Base-by-base conservation (phyloP, 2,888 invertebrate species). In the Xanthorhoe designata region DNA sequence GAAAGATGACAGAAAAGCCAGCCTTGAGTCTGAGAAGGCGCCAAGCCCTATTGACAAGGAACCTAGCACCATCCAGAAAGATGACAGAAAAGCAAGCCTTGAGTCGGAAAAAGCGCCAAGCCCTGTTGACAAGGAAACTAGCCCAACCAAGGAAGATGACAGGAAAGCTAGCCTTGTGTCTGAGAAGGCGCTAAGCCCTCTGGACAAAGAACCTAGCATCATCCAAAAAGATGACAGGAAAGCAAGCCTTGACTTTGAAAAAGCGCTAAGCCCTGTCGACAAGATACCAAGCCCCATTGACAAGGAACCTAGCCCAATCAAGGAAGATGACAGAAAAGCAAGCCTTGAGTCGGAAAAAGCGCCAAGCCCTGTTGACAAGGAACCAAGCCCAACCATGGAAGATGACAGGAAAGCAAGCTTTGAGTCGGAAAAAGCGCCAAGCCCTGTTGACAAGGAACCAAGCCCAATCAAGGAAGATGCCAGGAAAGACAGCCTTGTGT, bases 101-200 rank as follows among this genome's bases (percentile, higher is more conserved):
- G 61, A 42, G 9, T 50, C 32, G 0, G 68, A 71, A 0, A 71
- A 72, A 29, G 57, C 58, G 7, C 17, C 65, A 0, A 75, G 58
- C 19, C 62, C 47, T 0, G 59, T n/a, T n/a, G n/a, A n/a, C n/a
- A n/a, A n/a, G n/a, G n/a, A n/a, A n/a, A n/a, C n/a, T n/a, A n/a
- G n/a, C n/a, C n/a, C n/a, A 38, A 9, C 9, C 10, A 38, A 9
- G 35, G 35, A 38, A 9, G 35, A 9, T 9, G 10, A 10, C 35
- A 38, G 35, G 9, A 38, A 38, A 9, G 35, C 0, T 9, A 38
- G 35, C 10, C 35, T 38, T 8, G 8, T 38, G 0, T 38, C 35
- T 38, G 35, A 38, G 9, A 38, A 38, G 10, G 9, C 8, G 2
- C 10, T 35, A 54, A 74, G 71, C 65, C 67, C 60, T 0, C 42